Evolutionary conservation across 1,140 invertebrate genomes (phyloP), one percentile per base, ranked within the genome.

Genomic region (Drosophila ercepeae): DNA sequence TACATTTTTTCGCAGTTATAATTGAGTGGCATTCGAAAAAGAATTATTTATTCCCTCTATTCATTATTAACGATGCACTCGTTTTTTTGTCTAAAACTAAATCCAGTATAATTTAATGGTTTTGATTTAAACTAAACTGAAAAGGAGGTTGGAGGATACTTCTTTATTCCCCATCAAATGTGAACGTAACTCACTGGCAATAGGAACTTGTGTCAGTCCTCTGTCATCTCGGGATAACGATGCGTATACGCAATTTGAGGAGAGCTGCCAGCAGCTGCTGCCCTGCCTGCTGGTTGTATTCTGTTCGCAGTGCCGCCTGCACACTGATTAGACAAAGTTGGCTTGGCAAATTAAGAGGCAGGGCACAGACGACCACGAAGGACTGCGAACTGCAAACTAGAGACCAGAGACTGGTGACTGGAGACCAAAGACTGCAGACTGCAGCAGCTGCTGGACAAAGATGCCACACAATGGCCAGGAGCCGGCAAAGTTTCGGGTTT

Each of bases 291-390:
- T 39, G 36, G 36, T 14, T 36, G 34, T 13, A 13, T n/a, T 3
- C 11, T 8, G 6, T 32, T 32, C 9, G 29, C 29, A 32, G 9
- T 32, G 9, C 29, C 9, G 11, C 29, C 29, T n/a, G 39, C 39
- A 27, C 48, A 67, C 64, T 68, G 64, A 68, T 68, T 68, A 68
- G 64, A 53, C 64, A 67, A 68, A 68, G 64, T 68, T 68, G 61
- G 46, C 25, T 61, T 44, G 0, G 60, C 64, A 68, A 68, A 68
- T 68, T 68, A 68, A 68, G 64, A 63, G 34, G 25, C 59, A 67
- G 21, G 14, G 4, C 25, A 29, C 14, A 67, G 27, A 67, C 60
- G 32, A 67, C 53, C 63, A 67, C 39, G 25, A 32, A 32, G 29
- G 39, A 65, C 21, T 67, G 63, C 36, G 41, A 48, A 14, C 46